These are phyloP conservation scores for Oryzias dopingdopingensis DNA, from an alignment of 2,797 vertebrate species.

Conservation along the genomic window DNA sequence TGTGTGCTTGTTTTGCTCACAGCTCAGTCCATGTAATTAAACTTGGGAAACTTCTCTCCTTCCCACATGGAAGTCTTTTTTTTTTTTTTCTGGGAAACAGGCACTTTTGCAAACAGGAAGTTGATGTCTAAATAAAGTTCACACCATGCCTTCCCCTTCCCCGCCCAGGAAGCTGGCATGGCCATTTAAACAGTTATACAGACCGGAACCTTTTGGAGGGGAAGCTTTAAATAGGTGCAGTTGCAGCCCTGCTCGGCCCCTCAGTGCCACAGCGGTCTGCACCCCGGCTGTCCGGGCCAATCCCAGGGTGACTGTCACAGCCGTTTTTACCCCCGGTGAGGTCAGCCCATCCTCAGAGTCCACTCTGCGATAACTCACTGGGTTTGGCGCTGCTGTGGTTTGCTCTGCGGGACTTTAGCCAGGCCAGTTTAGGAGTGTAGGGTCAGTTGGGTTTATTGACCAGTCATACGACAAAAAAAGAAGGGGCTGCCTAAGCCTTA, in stretches of 20 bases:
- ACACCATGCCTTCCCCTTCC: constrained; percentile 20
- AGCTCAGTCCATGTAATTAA: constrained; percentile 69
- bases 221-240: constrained; percentile 64
- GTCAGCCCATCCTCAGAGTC: constrained; percentile 67
- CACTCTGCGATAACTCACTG: constrained; percentile 68
- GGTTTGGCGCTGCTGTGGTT: constrained; percentile 60
- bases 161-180: constrained; percentile 55
- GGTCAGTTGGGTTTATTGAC: constrained; percentile 58
- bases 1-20: constrained; percentile 70
- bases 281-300: constrained; percentile 43
- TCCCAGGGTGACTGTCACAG: constrained; percentile 63
- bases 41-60: constrained; percentile 68
- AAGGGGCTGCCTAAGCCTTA: constrained; percentile 31
- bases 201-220: constrained; percentile 57
- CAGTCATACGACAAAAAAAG: constrained; percentile 31
- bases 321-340: constrained; percentile 71
- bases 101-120: constrained; percentile 77
- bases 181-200: constrained; percentile 62
- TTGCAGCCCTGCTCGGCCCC: constrained; percentile 43
- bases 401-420: constrained; percentile 46
- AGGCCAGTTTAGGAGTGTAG: constrained; percentile 49
- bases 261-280: constrained; percentile 66
- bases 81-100: constrained; percentile 69
- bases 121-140: constrained; percentile 74
- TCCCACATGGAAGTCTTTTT: constrained; percentile 62